A percentile compares a stretch with the other conserved stretches of the same genome.
Evolutionary conservation across 1,140 invertebrate species (phyloP).

Genomic region (Drosophila ohnishii): DNA sequence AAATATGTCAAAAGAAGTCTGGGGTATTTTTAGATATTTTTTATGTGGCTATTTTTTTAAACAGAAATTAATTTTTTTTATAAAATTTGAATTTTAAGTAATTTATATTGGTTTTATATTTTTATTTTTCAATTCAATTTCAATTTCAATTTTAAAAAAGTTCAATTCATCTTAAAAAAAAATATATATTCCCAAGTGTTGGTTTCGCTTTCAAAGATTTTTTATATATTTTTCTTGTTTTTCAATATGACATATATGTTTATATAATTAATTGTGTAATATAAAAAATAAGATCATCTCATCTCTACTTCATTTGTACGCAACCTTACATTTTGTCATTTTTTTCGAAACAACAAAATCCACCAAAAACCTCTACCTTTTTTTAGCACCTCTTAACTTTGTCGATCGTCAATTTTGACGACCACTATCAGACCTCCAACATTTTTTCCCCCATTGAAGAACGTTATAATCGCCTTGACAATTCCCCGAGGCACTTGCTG

Average conservation of each 20-base stretch:
- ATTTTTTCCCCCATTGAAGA: constrained; percentile 59
- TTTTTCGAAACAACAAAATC: background rate
- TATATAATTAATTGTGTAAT: background rate
- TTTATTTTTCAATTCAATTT: too few species aligned
- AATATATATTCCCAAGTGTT: too few species aligned
- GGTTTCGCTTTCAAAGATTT: constrained; percentile 39
- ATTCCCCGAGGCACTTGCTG: constrained; percentile 73
- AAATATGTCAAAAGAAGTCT: background rate
- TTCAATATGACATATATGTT: background rate
- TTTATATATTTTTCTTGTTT: background rate
- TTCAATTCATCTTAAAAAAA: too few species aligned
- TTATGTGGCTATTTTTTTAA: background rate
- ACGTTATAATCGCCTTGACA: constrained; percentile 71
- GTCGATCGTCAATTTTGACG: constrained; percentile 62
- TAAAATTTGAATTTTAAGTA: too few species aligned
- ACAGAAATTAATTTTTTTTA: too few species aligned
- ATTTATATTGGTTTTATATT: too few species aligned
- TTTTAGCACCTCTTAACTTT: constrained; percentile 27
- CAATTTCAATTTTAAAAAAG: too few species aligned
- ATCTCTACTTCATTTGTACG: background rate
- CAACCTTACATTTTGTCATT: too few species aligned
- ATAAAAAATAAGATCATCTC: background rate
- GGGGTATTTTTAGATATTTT: background rate
- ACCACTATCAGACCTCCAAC: constrained; percentile 66
- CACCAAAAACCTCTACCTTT: too few species aligned